Conservation (phyloP, 2,113 vertebrate genomes). For the Forbesichthys agassizii region DNA sequence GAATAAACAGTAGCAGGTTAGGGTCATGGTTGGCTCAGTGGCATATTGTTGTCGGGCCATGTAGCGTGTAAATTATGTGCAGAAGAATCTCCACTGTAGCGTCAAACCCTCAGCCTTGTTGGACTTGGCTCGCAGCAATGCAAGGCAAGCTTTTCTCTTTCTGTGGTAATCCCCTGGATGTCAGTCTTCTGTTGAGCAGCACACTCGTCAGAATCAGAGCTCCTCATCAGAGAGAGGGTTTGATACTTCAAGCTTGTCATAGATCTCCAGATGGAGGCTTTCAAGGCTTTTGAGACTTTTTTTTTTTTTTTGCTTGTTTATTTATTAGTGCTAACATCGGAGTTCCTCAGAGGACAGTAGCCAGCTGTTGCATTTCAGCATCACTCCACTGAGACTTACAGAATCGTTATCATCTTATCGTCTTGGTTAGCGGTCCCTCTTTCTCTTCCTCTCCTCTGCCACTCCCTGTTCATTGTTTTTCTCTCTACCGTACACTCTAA, state of each 20-base stretch:
- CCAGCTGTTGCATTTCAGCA: conserved; percentile 81
- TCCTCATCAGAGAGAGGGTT: conserved; percentile 57
- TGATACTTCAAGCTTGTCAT: conserved; percentile 69
- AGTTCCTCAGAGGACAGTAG: conserved; percentile 79
- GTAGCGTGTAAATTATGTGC: conserved; percentile 40
- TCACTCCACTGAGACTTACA: conserved; percentile 71
- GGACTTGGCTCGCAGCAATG: conserved; percentile 36
- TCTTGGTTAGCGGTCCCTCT: conserved; percentile 50
- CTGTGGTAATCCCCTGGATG: conserved; percentile 59
- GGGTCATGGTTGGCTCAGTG: conserved; percentile 32
- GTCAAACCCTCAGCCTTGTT: conserved; percentile 24
- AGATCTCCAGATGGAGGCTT: conserved; percentile 75
- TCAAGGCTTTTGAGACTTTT: conserved; percentile 50
- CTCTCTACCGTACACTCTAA: conserved; percentile 9
- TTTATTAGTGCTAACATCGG: conserved; percentile 74
- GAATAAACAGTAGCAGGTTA: conserved; percentile 12
- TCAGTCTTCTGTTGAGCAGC: conserved; percentile 52
- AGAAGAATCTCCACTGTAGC: conserved; percentile 18
- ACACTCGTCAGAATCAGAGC: conserved; percentile 63
- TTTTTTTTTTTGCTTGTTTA: conserved; percentile 64
- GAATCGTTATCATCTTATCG: conserved; percentile 60
- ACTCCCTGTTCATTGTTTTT: not conserved
- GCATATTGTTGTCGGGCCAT: conserved; percentile 41
- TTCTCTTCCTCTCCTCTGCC: conserved; percentile 15
- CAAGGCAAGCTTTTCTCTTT: conserved; percentile 39